These are phyloP conservation scores for Lasioglossum marginatum DNA, from an alignment of 2,888 invertebrate genomes.

Conservation along the genomic window DNA sequence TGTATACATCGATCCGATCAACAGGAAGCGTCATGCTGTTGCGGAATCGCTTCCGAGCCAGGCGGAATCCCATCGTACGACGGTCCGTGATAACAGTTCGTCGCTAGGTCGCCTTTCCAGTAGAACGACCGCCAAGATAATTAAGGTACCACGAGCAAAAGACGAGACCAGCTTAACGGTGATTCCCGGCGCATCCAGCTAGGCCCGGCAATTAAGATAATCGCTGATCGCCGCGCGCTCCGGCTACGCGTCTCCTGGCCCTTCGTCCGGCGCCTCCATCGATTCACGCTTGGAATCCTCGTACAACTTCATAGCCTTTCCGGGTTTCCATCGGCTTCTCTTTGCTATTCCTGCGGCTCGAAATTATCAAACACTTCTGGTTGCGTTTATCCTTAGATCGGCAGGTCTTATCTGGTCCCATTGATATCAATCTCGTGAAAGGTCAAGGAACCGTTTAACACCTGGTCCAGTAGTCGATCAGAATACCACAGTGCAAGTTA, in stretches of 20 bases:
- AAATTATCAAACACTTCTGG: background rate
- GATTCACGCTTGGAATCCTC: conserved; percentile 25
- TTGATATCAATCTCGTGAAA: background rate
- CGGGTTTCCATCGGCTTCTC: background rate
- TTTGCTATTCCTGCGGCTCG: background rate
- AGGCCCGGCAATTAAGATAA: conserved; percentile 72
- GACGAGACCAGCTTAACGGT: conserved; percentile 69
- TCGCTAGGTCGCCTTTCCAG: conserved; percentile 42
- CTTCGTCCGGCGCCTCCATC: conserved; percentile 18
- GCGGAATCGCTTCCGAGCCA: conserved; percentile 60
- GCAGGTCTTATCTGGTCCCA: background rate
- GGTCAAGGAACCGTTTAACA: background rate
- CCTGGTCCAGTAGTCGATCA: background rate
- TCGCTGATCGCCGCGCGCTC: conserved; percentile 49
- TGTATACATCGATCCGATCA: conserved; percentile 34
- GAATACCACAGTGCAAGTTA: background rate
- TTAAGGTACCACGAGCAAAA: conserved; percentile 68
- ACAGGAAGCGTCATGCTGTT: conserved; percentile 50
- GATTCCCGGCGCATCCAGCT: conserved; percentile 61
- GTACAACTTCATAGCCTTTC: conserved; percentile 41
- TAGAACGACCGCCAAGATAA: conserved; percentile 65
- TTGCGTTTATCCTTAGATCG: background rate
- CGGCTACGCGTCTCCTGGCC: conserved; percentile 24
- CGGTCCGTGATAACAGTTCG: conserved; percentile 54
- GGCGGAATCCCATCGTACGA: conserved; percentile 53